phyloP scores from a whole-genome alignment of 2,797 vertebrate species.

The Syndactyla subalaris region DNA sequence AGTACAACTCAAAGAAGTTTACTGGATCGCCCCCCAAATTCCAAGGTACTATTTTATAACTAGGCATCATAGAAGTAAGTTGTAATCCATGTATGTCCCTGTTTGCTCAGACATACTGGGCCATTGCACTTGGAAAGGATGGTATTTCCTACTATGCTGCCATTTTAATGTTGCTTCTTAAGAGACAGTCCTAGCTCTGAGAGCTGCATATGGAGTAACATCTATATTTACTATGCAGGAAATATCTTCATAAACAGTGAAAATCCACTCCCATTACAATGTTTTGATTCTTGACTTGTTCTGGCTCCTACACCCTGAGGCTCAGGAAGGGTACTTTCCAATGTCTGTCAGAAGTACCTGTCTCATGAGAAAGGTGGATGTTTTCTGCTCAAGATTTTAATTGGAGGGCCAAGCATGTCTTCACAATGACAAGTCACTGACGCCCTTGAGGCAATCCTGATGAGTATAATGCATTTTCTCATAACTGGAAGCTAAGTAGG shows the following conservation, averaged over 20 bases:
- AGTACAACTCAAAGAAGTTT: neutral
- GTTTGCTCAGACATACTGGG: neutral
- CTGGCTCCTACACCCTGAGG: neutral
- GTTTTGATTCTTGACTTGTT: neutral
- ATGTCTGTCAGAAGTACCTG: neutral
- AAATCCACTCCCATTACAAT: neutral
- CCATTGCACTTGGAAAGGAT: neutral
- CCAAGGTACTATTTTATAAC: neutral
- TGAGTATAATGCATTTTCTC: neutral
- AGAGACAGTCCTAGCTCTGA: neutral
- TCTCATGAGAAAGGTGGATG: neutral
- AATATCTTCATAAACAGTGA: neutral
- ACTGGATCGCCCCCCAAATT: accelerated
- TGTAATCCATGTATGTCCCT: neutral
- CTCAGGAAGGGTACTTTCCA: neutral
- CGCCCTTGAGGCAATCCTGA: neutral
- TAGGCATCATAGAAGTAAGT: neutral
- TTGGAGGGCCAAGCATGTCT: neutral
- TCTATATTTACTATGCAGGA: neutral
- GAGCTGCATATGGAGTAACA: neutral
- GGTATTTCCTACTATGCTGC: neutral
- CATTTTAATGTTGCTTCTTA: neutral
- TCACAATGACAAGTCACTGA: neutral
- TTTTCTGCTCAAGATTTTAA: conserved; percentile 6
- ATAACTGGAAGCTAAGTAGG: neutral